Evolutionary conservation across 2,113 vertebrate genomes (phyloP), one percentile per base, ranked within the genome.

Genomic region (Phrynosoma platyrhinos): DNA sequence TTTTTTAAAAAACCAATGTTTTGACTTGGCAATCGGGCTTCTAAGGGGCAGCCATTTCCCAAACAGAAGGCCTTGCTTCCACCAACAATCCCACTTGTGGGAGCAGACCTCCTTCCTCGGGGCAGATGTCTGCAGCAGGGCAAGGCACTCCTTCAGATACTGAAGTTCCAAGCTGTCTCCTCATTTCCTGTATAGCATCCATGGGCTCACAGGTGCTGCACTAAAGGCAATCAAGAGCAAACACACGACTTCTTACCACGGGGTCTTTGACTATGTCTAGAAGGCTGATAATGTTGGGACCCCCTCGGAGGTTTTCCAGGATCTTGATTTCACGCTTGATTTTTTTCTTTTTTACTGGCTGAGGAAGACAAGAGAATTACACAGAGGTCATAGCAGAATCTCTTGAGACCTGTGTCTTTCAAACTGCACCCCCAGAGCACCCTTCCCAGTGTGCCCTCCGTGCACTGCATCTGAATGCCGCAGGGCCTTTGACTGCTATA

Each of bases 271-370:
- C 97, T 0, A 98, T 98, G 95, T 98, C 98, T 92, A 98, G 94
- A 87, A 98, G 97, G 90, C 95, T 97, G 96, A 98, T 98, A 91
- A 98, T 97, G 86, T 98, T 98, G 87, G 98, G 98, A 75, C 98
- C 98, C 9, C 98, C 97, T 74, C 98, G 96, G 52, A 98, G 95
- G 74, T 98, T 98, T 92, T 98, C 98, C 90, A 98, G 95, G 95
- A 98, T 98, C 88, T 98, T 98, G 84, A 98, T 98, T 96, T 98
- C 98, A 86, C 98, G 95, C 94, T 98, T 98, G 93, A 98, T 98
- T 96, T 98, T 98, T 97, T 98, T 98, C 97, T 98, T 98, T 93
- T 98, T 98, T 58, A 98, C 98, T 1, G 98, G 98, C 98, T 98
- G 90, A 12, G 30, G 27, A 14, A 14, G 30, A 20, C 36, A 62